Conservation (phyloP, 2,888 invertebrate species). For the Drosophila rubida region DNA sequence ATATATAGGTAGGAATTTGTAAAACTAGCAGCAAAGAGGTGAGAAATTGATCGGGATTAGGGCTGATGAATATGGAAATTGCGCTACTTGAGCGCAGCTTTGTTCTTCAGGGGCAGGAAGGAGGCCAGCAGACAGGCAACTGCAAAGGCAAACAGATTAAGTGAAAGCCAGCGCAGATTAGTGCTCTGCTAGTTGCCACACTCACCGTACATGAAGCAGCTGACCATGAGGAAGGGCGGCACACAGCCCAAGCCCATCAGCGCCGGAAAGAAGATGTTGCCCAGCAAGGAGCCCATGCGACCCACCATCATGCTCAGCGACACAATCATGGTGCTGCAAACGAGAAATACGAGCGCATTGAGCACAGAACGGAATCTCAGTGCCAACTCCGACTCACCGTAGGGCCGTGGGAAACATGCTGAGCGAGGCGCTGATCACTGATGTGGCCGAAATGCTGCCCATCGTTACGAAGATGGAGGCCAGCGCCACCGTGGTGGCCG, state of each 20-base stretch:
- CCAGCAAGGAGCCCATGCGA: constrained; percentile 88
- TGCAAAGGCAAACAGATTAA: constrained; percentile 20
- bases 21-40: constrained; percentile 6
- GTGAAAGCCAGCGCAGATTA: background rate
- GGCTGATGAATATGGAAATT: constrained; percentile 35
- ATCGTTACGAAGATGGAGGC: constrained; percentile 86
- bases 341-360: too few relatives aligned
- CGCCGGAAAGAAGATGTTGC: constrained; percentile 90
- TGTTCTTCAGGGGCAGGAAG: constrained; percentile 70
- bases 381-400: too few relatives aligned
- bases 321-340: constrained; percentile 89
- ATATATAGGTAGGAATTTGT: constrained; percentile 4
- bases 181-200: background rate
- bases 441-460: constrained; percentile 77
- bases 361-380: too few relatives aligned
- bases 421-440: constrained; percentile 77
- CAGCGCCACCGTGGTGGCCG: constrained; percentile 86
- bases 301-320: constrained; percentile 90
- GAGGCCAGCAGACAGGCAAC: constrained; percentile 60
- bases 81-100: constrained; percentile 60
- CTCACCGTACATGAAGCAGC: constrained; percentile 87
- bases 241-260: constrained; percentile 89
- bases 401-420: constrained; percentile 82
- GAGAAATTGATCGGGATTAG: constrained; percentile 27
- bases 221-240: constrained; percentile 90